Conservation (phyloP, 1,140 invertebrate species). For the Helicoverpa armigera region DNA sequence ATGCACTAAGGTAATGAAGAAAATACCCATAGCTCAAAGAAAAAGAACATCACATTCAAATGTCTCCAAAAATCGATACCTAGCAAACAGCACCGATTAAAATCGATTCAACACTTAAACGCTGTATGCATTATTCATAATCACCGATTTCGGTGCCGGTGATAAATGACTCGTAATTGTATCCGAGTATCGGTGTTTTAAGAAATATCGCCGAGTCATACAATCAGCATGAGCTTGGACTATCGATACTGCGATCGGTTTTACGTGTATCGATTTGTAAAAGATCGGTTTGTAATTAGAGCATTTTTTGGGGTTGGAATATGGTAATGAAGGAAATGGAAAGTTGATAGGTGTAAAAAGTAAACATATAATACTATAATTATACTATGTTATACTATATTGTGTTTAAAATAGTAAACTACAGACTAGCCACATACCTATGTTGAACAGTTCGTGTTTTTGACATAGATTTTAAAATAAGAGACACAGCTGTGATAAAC, state of each 20-base stretch:
- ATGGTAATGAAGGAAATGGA: too few species aligned
- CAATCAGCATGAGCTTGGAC: neutral
- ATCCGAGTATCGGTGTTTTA: conserved; percentile 60
- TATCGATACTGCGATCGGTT: conserved; percentile 19
- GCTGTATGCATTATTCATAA: conserved; percentile 49
- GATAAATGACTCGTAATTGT: conserved; percentile 77
- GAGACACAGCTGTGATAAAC: too few species aligned
- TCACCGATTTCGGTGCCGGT: conserved; percentile 50
- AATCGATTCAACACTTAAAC: conserved; percentile 45
- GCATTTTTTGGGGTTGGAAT: neutral
- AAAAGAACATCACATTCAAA: neutral
- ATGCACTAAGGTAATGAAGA: too few species aligned
- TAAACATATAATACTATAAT: too few species aligned
- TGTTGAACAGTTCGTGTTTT: too few species aligned
- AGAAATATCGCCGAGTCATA: conserved; percentile 62
- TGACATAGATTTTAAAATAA: too few species aligned
- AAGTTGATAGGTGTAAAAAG: too few species aligned
- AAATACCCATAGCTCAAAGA: too few species aligned
- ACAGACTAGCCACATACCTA: too few species aligned
- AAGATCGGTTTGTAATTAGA: conserved; percentile 39
- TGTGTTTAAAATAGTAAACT: too few species aligned
- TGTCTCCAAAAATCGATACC: neutral
- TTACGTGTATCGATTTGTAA: conserved; percentile 19
- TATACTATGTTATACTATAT: too few species aligned
- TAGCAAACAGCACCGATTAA: conserved; percentile 10